Conservation (phyloP, 2,888 invertebrate species). For the Lissonota sp. region DNA sequence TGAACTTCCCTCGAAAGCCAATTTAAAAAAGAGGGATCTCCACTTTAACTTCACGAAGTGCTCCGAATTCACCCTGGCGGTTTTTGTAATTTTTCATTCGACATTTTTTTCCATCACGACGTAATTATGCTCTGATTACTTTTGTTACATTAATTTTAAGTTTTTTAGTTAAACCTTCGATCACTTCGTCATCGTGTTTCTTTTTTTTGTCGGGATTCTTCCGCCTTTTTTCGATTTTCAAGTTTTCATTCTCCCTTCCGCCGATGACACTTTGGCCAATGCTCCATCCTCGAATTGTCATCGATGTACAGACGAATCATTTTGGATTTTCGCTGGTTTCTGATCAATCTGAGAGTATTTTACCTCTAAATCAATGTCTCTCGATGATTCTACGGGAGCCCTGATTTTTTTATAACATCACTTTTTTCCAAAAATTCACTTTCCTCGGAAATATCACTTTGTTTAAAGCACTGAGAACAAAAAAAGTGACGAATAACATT, state of each 20-base stretch:
- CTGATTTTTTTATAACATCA: too few relatives aligned
- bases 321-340: too few relatives aligned
- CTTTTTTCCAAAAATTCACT: neutral
- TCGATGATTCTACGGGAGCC: too few relatives aligned
- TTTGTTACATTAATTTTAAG: too few relatives aligned
- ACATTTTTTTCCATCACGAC: neutral
- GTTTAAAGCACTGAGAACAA: conserved; percentile 3
- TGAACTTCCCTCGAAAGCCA: conserved; percentile 6
- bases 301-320: conserved; percentile 57
- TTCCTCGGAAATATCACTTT: neutral
- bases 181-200: conserved; percentile 42
- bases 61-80: neutral
- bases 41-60: neutral
- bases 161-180: neutral
- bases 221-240: conserved; percentile 31
- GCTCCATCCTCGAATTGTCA: conserved; percentile 56
- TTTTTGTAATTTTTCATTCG: neutral
- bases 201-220: conserved; percentile 22
- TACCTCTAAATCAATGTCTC: too few relatives aligned
- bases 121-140: too few relatives aligned
- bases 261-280: conserved; percentile 52
- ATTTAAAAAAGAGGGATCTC: conserved; percentile 1
- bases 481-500: too few relatives aligned
- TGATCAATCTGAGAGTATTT: too few relatives aligned
- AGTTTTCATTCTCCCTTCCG: conserved; percentile 45